Evolutionary conservation across 2,797 vertebrate species (phyloP).

Genomic region (Pangasius krempfi): DNA sequence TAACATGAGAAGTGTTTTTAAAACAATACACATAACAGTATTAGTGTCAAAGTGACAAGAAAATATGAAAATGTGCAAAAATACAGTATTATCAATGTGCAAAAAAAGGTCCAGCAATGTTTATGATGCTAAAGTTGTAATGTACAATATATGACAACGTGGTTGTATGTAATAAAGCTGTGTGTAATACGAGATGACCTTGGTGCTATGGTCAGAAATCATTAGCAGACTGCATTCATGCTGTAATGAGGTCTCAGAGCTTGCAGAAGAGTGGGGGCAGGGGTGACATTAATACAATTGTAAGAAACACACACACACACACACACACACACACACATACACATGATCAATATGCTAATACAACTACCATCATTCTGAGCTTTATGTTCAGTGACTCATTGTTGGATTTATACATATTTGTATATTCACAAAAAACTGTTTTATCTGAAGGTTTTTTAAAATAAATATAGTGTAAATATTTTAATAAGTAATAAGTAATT

Average conservation of each 20-base stretch:
- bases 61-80: background rate
- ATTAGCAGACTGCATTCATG: conserved; percentile 75
- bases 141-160: conserved; percentile 59
- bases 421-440: background rate
- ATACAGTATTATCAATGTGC: background rate
- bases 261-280: conserved; percentile 60
- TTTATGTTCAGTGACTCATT: background rate
- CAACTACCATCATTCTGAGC: background rate
- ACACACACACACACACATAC: conserved; percentile 22
- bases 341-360: conserved; percentile 30
- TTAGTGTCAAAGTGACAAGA: background rate
- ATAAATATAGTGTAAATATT: no score
- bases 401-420: background rate
- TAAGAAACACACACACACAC: conserved; percentile 29
- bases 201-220: conserved; percentile 73
- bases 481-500: no score
- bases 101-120: background rate
- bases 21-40: background rate
- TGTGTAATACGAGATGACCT: conserved; percentile 74
- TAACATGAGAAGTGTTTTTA: background rate
- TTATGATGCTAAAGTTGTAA: background rate
- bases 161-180: conserved; percentile 71
- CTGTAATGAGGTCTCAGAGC: conserved; percentile 77
- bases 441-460: background rate
- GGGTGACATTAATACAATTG: conserved; percentile 44